Base-by-base conservation (phyloP, 2,888 invertebrate species). In the Philereme vetulata region DNA sequence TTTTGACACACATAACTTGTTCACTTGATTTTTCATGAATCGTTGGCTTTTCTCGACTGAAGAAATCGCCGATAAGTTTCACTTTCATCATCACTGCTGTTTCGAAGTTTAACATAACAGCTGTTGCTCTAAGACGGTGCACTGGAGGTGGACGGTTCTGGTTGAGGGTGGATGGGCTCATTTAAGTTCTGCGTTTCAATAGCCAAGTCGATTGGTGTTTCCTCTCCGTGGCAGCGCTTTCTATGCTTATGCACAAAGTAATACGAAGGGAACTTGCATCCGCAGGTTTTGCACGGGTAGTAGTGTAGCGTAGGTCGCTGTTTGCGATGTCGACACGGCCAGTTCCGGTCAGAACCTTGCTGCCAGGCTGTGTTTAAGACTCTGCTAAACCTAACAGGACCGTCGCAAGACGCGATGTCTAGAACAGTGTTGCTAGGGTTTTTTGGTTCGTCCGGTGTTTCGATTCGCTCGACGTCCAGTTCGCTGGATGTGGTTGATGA, bases 241-340 rank as follows among this genome's bases (percentile, higher is more conserved):
- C 97, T 93, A 81, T 98, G 98, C 79, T 98, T 98, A 82, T 98
- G 97, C 33, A 97, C 97, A 90, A 98, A 98, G 88, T 98, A 98
- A 82, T 98, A 98, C 69, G 97, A 97, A 1, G 98, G 98, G 82
- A 98, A 98, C 84, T 97, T 97, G 73, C 95, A 96, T 21, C 98
- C 97, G 85, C 98, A 98, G 0, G 96, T 97, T 87, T 97, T 98
- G 87, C 98, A 98, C 0, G 98, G 97, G 86, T 97, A 98, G 89
- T 97, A 98, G 83, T 97, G 97, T 0, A 97, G 94, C 76, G 97
- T 95, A 83, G 97, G 94, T 54, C 86, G 75, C 66, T 78, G 96
- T 80, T 97, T 97, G 72, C 97, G 95, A 77, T 96, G 97, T 75
- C 97, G 96, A 82, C 97, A 97, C 72, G 96, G 95, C 74, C 97